Percentiles rank a stretch among this genome's conserved stretches.
Evolutionary conservation across 2,113 vertebrate genomes (phyloP).

Genomic region (Nyctibius bracteatus): DNA sequence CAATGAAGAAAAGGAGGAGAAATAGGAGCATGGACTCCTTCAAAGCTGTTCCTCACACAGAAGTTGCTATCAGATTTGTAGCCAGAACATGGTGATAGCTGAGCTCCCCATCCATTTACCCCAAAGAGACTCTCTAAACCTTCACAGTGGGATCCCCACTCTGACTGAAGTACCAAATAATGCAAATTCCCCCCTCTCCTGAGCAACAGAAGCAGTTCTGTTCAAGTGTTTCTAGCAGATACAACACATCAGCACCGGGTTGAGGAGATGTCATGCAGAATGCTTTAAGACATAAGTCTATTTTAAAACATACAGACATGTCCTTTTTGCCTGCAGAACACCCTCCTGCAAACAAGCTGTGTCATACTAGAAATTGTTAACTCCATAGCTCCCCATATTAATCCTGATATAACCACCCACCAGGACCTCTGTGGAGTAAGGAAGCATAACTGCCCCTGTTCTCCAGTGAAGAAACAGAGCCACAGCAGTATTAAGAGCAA

Average conservation of each 20-base stretch:
- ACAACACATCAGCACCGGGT: neutral
- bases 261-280: neutral
- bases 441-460: neutral
- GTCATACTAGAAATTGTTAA: neutral
- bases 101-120: neutral
- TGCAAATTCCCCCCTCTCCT: neutral
- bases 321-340: neutral
- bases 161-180: neutral
- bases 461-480: neutral
- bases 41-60: neutral
- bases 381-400: neutral
- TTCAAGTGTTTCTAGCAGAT: neutral
- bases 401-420: neutral
- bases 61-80: neutral
- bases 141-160: neutral
- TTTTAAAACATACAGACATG: neutral
- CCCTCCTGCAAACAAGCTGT: neutral
- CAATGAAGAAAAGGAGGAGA: neutral
- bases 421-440: neutral
- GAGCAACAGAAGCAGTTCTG: neutral
- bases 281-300: neutral
- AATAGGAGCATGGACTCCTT: neutral
- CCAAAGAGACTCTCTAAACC: neutral
- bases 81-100: neutral
- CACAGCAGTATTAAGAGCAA: neutral